Evolutionary conservation across 53 echinoderm and acorn worm species (phyloP).

Genomic region (Apostichopus leukothele): DNA sequence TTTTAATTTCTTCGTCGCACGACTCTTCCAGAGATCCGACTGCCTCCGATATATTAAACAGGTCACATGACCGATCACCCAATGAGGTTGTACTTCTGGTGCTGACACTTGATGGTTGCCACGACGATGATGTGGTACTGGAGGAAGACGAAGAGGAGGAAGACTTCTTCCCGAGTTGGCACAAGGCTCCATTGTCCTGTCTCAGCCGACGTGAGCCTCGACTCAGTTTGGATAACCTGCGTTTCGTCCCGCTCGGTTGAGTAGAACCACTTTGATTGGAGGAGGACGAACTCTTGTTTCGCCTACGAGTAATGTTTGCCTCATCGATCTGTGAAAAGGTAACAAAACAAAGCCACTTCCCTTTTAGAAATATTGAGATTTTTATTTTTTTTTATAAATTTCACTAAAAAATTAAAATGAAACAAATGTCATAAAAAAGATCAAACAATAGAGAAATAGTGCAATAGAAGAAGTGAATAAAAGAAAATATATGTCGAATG

Average conservation of each 20-base stretch:
- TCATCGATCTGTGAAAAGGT: neutral
- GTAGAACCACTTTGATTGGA: neutral
- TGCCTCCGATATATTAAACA: neutral
- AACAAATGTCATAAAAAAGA: no score
- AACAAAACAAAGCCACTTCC: no score
- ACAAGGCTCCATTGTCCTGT: conserved; percentile 28
- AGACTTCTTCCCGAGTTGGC: neutral
- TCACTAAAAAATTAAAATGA: no score
- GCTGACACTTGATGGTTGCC: neutral
- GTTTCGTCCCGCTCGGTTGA: neutral
- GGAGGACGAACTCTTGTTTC: neutral
- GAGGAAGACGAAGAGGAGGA: neutral
- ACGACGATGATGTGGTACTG: neutral
- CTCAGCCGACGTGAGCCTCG: conserved; percentile 42
- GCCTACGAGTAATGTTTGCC: neutral
- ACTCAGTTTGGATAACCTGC: conserved; percentile 50
- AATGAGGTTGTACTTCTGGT: neutral
- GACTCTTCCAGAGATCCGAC: neutral
- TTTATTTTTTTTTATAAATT: no score
- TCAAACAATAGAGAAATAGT: no score
- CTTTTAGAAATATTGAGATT: no score
- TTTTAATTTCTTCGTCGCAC: neutral
- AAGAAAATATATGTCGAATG: no score
- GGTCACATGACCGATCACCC: neutral
- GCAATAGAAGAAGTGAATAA: no score